A percentile compares a stretch with the other conserved stretches of the same genome.
Conservation (phyloP, 2,888 invertebrate genomes). For the Seira sanloemensis region DNA sequence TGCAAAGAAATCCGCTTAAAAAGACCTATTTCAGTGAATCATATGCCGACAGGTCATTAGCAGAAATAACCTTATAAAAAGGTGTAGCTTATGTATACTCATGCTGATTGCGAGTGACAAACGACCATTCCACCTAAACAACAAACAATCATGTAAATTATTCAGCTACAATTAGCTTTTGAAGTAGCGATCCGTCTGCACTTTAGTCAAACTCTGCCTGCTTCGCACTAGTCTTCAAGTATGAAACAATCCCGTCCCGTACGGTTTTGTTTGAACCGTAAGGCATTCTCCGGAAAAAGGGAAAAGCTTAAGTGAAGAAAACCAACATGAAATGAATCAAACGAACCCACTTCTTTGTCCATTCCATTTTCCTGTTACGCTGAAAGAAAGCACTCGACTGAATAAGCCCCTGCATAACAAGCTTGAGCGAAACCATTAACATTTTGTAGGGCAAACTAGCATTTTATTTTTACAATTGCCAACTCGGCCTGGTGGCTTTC, state of each 20-base stretch:
- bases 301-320: slow-evolving; percentile 39
- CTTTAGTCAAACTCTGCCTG: neutral
- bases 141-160: slow-evolving; percentile 42
- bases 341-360: slow-evolving; percentile 31
- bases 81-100: too few species aligned
- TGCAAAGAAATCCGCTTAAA: too few species aligned
- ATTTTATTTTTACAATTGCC: neutral
- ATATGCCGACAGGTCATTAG: neutral
- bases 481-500: neutral
- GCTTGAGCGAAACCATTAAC: neutral
- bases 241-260: neutral
- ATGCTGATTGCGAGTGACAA: too few species aligned
- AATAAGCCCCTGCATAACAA: neutral
- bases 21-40: neutral
- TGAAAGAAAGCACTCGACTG: slow-evolving; percentile 17
- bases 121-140: too few species aligned
- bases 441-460: neutral
- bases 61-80: too few species aligned
- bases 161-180: slow-evolving; percentile 56
- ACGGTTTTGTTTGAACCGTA: neutral
- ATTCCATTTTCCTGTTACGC: neutral
- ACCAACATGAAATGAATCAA: slow-evolving; percentile 37
- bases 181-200: slow-evolving; percentile 32
- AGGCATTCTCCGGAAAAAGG: too few species aligned
- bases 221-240: neutral